phyloP scores from a whole-genome alignment of 2,888 invertebrate genomes.

The Leptogaster cylindrica region DNA sequence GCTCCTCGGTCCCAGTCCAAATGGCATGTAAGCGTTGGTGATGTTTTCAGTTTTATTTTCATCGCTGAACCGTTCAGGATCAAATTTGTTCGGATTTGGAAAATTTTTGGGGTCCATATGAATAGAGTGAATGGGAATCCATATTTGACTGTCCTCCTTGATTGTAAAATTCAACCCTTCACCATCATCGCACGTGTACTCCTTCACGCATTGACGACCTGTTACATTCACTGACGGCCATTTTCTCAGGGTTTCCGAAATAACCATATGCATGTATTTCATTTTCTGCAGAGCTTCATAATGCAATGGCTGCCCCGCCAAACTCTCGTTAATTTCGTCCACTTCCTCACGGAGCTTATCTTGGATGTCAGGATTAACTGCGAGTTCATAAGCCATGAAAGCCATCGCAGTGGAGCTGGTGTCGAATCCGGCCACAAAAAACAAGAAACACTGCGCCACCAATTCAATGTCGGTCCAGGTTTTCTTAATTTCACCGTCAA shows the following conservation, averaged over 20 bases:
- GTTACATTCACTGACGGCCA: slow-evolving; percentile 64
- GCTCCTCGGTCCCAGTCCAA: slow-evolving; percentile 68
- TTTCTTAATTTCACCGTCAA: slow-evolving; percentile 41
- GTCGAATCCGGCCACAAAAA: slow-evolving; percentile 12
- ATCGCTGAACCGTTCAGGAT: slow-evolving; percentile 67
- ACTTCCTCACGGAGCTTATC: slow-evolving; percentile 63
- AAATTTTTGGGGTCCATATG: slow-evolving; percentile 65
- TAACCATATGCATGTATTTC: slow-evolving; percentile 67
- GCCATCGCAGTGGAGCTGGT: slow-evolving; percentile 61
- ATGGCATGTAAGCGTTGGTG: slow-evolving; percentile 64
- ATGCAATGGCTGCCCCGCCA: slow-evolving; percentile 60
- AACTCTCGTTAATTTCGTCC: slow-evolving; percentile 57
- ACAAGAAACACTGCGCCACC: slow-evolving; percentile 8
- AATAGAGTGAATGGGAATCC: slow-evolving; percentile 59
- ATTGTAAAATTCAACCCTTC: slow-evolving; percentile 45
- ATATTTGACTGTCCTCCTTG: slow-evolving; percentile 40
- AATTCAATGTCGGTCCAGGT: slow-evolving; percentile 43
- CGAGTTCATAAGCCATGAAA: slow-evolving; percentile 66
- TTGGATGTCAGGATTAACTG: slow-evolving; percentile 66
- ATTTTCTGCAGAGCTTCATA: slow-evolving; percentile 66
- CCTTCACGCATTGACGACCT: slow-evolving; percentile 65
- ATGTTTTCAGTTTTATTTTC: slow-evolving; percentile 64
- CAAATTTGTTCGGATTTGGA: slow-evolving; percentile 66
- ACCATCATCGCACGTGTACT: slow-evolving; percentile 58
- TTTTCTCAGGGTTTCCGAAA: slow-evolving; percentile 64